Percentiles rank a stretch among this genome's conserved stretches.
Conservation (phyloP, 1,140 invertebrate species). For the Trichogramma pretiosum region DNA sequence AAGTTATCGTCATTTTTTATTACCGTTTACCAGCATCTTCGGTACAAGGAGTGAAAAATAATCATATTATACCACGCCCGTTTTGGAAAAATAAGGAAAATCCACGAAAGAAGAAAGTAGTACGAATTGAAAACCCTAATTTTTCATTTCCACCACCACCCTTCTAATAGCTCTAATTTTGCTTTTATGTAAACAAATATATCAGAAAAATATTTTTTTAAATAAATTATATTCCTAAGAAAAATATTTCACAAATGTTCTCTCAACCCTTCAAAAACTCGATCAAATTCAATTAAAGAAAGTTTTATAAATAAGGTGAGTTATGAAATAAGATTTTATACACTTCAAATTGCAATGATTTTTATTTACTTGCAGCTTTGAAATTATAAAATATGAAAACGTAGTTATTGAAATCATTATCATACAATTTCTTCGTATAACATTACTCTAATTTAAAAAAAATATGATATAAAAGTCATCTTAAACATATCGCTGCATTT, state of each 20-base stretch:
- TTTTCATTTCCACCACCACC: neutral
- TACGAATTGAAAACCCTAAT: slow-evolving; percentile 1
- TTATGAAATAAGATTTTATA: no score
- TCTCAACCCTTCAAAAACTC: no score
- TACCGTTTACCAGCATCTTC: slow-evolving; percentile 22
- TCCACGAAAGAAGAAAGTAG: slow-evolving; percentile 10
- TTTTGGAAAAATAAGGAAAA: slow-evolving; percentile 27
- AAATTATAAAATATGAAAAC: slow-evolving; percentile 9
- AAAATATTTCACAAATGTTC: no score
- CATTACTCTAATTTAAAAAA: no score
- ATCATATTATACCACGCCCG: slow-evolving; percentile 26
- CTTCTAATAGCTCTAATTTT: no score
- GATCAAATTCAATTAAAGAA: no score
- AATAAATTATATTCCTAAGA: no score
- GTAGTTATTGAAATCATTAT: slow-evolving; percentile 6
- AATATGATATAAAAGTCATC: slow-evolving; percentile 6
- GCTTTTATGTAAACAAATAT: slow-evolving; percentile 20
- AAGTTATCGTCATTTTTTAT: slow-evolving; percentile 6
- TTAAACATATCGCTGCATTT: slow-evolving; percentile 8
- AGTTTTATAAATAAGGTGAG: no score
- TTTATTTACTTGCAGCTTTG: slow-evolving; percentile 12
- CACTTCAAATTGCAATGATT: slow-evolving; percentile 10
- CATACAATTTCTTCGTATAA: slow-evolving; percentile 8
- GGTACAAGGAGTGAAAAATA: slow-evolving; percentile 22
- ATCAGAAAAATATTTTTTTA: no score